Base-by-base conservation (phyloP, 2,888 invertebrate genomes). In the Drosophila parthenogenetica region DNA sequence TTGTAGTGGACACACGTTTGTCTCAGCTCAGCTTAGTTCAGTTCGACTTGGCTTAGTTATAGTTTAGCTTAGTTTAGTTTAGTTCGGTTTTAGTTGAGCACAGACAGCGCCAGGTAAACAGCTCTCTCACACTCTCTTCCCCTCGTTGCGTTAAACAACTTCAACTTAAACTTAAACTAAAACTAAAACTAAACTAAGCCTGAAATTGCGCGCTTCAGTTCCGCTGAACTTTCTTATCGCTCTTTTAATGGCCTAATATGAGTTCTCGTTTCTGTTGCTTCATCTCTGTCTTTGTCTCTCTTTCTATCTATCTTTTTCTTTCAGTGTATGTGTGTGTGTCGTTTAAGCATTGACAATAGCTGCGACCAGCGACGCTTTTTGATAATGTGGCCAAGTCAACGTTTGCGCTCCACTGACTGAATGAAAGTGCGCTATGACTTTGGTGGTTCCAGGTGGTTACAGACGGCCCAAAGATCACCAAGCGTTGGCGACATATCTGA, bases 161-260 rank as follows among this genome's bases (percentile, higher is more conserved):
- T 32, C 39, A 59, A 48, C 50, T 22, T 29, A 29, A 29, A 29
- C 29, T 55, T 35, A 63, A 50, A 43, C 55, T 69, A 46, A 64
- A 69, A 68, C 69, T 65, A 60, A 71, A 79, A 71, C 78, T 84
- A 83, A 84, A 84, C 85, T 82, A 82, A 84, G 83, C 83, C 83
- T 84, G 83, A 84, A 84, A 84, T 84, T 84, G 83, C 85, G 74
- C 89, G 88, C 86, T 85, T 85, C 85, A 89, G 85, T 85, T 85
- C 85, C 85, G 85, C 88, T 85, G 88, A 85, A 89, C 88, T 85
- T 89, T 89, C 85, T 85, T 85, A 85, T 85, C 85, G 88, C 88
- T 83, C 80, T 85, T 88, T 89, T 88, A 83, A 88, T 83, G 89
- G 83, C 81, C 89, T 71, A 83, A 84, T 84, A 89, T 83, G 89